A percentile compares a stretch with the other conserved stretches of the same genome.
phyloP scores from a whole-genome alignment of 2,888 invertebrate species.

The Diplolepis rosae region DNA sequence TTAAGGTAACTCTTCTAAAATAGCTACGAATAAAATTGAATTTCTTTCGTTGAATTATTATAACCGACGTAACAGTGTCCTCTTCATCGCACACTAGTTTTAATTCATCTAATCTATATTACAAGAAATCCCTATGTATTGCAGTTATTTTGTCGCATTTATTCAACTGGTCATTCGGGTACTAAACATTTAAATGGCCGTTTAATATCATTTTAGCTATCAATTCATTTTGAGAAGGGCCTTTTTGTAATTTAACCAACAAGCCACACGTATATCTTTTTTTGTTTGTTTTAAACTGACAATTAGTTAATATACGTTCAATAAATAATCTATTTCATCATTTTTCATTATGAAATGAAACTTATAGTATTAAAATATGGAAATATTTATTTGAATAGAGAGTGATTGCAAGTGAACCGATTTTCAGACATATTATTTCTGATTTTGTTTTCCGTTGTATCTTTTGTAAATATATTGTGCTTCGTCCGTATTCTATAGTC shows the following conservation, averaged over 20 bases:
- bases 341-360: background rate
- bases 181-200: background rate
- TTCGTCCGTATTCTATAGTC: slow-evolving; percentile 18
- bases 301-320: background rate
- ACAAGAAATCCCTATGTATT: background rate
- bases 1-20: slow-evolving; percentile 79
- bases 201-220: background rate
- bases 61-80: slow-evolving; percentile 32
- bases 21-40: slow-evolving; percentile 54
- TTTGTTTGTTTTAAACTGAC: background rate
- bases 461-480: slow-evolving; percentile 15
- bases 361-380: background rate
- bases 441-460: slow-evolving; percentile 16
- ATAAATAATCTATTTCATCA: background rate
- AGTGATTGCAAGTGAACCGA: background rate
- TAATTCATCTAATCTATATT: background rate
- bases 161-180: background rate
- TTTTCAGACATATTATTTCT: slow-evolving; percentile 6
- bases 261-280: background rate
- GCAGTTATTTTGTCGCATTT: background rate
- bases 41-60: slow-evolving; percentile 32
- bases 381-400: background rate
- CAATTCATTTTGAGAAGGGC: background rate
- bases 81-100: slow-evolving; percentile 13
- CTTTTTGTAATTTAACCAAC: background rate